A percentile compares a stretch with the other conserved stretches of the same genome.
Conservation (phyloP, 2,888 invertebrate species). For the Tiliacea aurago region DNA sequence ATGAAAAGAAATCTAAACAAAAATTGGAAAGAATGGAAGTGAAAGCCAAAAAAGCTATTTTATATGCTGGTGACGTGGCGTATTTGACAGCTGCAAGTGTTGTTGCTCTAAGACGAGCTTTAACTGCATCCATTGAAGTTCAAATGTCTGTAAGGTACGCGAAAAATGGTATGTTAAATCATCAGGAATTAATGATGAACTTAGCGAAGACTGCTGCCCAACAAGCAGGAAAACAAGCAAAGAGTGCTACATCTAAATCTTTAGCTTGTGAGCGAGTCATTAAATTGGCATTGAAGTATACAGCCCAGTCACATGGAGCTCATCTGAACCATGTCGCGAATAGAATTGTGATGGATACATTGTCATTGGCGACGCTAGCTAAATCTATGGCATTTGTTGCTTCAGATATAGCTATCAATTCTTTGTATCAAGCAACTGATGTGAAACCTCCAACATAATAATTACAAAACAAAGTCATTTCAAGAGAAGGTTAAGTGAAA, state of each 20-base stretch:
- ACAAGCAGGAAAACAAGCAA: slow-evolving; percentile 88
- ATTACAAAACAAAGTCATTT: not conserved
- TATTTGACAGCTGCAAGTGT: slow-evolving; percentile 87
- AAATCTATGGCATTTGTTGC: slow-evolving; percentile 89
- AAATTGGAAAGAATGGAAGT: slow-evolving; percentile 84
- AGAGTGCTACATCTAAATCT: slow-evolving; percentile 85
- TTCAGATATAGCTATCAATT: slow-evolving; percentile 88
- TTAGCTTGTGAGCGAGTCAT: slow-evolving; percentile 85
- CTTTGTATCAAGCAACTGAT: slow-evolving; percentile 87
- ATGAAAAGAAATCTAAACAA: slow-evolving; percentile 81
- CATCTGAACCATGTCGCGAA: slow-evolving; percentile 87
- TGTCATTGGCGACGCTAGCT: slow-evolving; percentile 84
- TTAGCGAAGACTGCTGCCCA: slow-evolving; percentile 88
- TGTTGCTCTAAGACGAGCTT: slow-evolving; percentile 85
- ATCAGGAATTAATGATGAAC: slow-evolving; percentile 88
- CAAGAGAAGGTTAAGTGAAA: not conserved
- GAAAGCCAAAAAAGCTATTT: slow-evolving; percentile 87
- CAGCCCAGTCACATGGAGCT: slow-evolving; percentile 86
- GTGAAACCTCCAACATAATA: slow-evolving; percentile 82
- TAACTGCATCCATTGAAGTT: slow-evolving; percentile 88
- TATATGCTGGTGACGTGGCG: slow-evolving; percentile 88
- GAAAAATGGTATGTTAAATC: slow-evolving; percentile 86
- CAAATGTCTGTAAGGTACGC: slow-evolving; percentile 87
- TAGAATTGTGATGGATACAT: slow-evolving; percentile 86
- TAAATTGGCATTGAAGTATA: slow-evolving; percentile 86